Conservation (phyloP, 2,113 vertebrate species). For the Ptyas mucosa region DNA sequence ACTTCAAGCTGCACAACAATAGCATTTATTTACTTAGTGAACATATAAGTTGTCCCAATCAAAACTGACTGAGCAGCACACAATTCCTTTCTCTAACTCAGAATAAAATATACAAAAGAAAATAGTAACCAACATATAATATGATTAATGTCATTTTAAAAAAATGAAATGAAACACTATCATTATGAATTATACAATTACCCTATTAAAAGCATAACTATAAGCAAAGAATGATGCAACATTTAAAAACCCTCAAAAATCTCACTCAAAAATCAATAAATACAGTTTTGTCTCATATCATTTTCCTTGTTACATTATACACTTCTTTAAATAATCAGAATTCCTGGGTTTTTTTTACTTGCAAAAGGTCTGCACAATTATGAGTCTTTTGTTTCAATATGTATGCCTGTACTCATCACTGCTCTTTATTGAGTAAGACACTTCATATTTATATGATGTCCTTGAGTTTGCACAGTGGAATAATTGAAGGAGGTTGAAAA, state of each 20-base stretch:
- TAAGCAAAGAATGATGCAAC: not conserved
- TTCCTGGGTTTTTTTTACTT: not conserved
- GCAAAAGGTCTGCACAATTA: not conserved
- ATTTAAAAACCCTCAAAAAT: not conserved
- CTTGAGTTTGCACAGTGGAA: not conserved
- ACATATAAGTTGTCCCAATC: not conserved
- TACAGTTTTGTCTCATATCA: not conserved
- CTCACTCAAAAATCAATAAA: not conserved
- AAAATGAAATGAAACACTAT: slow-evolving; percentile 29
- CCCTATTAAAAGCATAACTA: slow-evolving; percentile 19
- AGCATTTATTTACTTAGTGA: not conserved
- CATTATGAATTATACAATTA: slow-evolving; percentile 30
- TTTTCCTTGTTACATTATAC: slow-evolving; percentile 9
- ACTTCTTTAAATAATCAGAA: slow-evolving; percentile 6
- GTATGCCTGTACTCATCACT: not conserved
- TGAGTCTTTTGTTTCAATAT: not conserved
- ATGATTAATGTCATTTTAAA: not conserved
- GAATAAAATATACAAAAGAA: not conserved
- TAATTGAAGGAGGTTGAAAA: not conserved
- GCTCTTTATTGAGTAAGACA: not conserved
- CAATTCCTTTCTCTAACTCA: not conserved
- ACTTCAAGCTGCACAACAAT: slow-evolving; percentile 18
- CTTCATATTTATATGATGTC: not conserved
- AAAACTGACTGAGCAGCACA: not conserved
- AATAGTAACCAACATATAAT: not conserved